Evolutionary conservation across 1,140 invertebrate species (phyloP), one percentile per base, ranked within the genome.

Genomic region (Ceratosolen solmsi): DNA sequence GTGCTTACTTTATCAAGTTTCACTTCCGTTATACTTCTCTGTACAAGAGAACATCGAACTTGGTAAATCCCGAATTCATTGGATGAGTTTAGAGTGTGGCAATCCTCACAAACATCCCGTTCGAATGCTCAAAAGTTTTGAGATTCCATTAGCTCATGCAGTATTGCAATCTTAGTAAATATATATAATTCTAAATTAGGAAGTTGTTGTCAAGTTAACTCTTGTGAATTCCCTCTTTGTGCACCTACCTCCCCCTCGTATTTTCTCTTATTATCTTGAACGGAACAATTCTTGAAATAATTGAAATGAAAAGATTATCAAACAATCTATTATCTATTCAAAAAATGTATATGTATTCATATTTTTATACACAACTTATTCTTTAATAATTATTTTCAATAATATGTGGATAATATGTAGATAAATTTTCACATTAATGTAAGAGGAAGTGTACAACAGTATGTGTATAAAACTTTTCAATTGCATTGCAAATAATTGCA

Each of bases 41-140:
- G n/a, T 2, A 9, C 60, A 56, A 81, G 60, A 75, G 72, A 81
- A 75, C 56, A 75, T 75, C n/a, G 46, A 81, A 75, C 60, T 75
- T 54, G 58, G 33, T 38, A 36, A 81, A 81, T 81, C 60, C 56
- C 25, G 33, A 36, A 81, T 81, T 81, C 60, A 75, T 68, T 63
- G 22, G 27, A 46, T 25, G 51, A 81, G 72, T 65, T 81, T 75
- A 58, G 58, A 75, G 72, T 75, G 30, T 36, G 30, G 72, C 60
- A 68, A 68, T 68, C 41, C 72, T 81, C 75, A 80, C 79, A 38
- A 74, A 56, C 33, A 81, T 68, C 60, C 33, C 36, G 27, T 56
- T 60, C 46, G 70, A 70, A 75, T 81, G 72, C 70, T 75, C 72
- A 25, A 27, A 81, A 81, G 58, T 75, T 81, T 74, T 56, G 46